These are phyloP conservation scores for Exocentrus adspersus DNA, from an alignment of 2,888 invertebrate genomes.

Conservation along the genomic window DNA sequence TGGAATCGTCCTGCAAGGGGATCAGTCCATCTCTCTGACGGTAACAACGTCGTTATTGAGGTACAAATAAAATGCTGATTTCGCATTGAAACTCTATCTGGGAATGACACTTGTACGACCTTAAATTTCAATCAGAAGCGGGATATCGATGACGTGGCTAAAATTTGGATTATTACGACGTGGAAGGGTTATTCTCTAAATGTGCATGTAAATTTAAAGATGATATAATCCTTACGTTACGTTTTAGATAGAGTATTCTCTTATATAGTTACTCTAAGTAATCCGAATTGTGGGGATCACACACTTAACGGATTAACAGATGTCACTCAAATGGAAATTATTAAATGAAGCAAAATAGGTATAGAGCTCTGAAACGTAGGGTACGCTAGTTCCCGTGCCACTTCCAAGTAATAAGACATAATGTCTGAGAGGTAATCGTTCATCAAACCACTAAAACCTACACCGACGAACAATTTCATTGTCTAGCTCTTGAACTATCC, in stretches of 20 bases:
- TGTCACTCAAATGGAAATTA: too few species aligned
- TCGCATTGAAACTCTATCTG: constrained; percentile 3
- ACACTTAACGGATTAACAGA: too few species aligned
- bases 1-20: constrained; percentile 9
- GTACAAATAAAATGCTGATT: constrained; percentile 18
- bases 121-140: constrained; percentile 9
- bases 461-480: neutral
- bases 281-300: too few species aligned
- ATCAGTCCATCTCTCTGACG: constrained; percentile 12
- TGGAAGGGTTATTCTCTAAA: too few species aligned
- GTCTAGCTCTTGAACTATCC: neutral
- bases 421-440: neutral
- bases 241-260: too few species aligned
- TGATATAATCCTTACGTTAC: too few species aligned
- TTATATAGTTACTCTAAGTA: too few species aligned
- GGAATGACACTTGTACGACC: constrained; percentile 13
- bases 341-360: too few species aligned
- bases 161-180: constrained; percentile 2
- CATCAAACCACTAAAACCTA: neutral
- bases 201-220: too few species aligned
- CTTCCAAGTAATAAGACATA: neutral
- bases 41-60: constrained; percentile 18
- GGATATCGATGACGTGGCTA: neutral
- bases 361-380: too few species aligned
- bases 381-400: neutral